Base-by-base conservation (phyloP, 1,140 invertebrate species). In the Sipha flava region DNA sequence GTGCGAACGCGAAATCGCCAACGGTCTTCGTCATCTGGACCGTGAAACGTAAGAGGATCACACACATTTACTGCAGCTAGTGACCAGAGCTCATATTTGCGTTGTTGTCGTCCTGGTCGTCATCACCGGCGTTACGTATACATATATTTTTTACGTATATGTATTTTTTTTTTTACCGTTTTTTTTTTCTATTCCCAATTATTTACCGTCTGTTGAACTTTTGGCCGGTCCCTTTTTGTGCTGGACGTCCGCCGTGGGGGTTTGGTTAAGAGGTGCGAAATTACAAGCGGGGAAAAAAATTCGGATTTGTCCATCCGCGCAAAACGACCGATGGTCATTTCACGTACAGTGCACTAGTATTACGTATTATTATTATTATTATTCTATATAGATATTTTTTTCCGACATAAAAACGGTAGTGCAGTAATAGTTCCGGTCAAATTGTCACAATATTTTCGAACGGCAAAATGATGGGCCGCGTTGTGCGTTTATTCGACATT, bases 11-110 rank as follows among this genome's bases (percentile, higher is more conserved):
- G 23, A 34, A 34, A 37, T 57, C 72, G 21, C 72, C 72, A 52
- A 75, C 18, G 72, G 72, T 75, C 16, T 16, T 45, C 47, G 70
- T 34, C 72, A 75, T 57, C 9, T 31, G 31, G 72, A 75, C 72
- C 72, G 72, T 75, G 14, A 75, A 75, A 54, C 72, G 72, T 75
- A 75, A 75, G 72, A 57, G 72, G 72, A 75, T 75, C 72, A 34
- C 29, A 37, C 49, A 9, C 43, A n/a, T n/a, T n/a, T n/a, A n/a
- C n/a, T n/a, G n/a, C n/a, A n/a, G 43, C 68, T 12, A n/a, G 31
- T 75, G 72, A 75, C 72, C 72, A 75, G 72, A 37, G 31, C 21
- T 29, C 64, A 40, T 4, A 21, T 43, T 26, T 43, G 40, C n/a
- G 40, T 6, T 40, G 10, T 40, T 40, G 37, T 40, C 37, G 37